Base-by-base conservation (phyloP, 2,797 vertebrate genomes). In the Sebastes elongatus region DNA sequence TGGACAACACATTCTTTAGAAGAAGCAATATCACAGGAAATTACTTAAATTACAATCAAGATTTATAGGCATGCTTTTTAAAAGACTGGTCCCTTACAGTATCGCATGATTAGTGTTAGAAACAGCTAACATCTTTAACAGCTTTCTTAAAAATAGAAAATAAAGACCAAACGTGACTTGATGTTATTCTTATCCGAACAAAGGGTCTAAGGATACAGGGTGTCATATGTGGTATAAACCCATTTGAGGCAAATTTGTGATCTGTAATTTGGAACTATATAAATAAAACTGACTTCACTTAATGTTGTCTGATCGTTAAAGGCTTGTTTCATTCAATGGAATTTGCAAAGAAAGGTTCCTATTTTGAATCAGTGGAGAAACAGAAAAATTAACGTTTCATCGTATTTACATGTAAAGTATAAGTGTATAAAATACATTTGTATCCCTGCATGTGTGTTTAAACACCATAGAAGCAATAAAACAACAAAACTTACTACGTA, bases 401-500 rank as follows among this genome's bases (percentile, higher is more conserved):
- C 20, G 0, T 4, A 10, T 18, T 6, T n/a, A 52, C 20, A 52
- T 49, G 9, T 18, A 4, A 30, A 14, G 46, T 14, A 23, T 2
- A 11, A 20, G 35, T 46, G 35, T 49, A 6, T 32, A 2, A 30
- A 33, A n/a, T 33, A 23, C 5, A 25, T 30, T 10, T 5, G 3
- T 16, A 33, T 32, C 5, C 7, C 20, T 10, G 3, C 5, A 18
- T 63, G 32, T 46, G 7, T 18, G 38, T 38, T 57, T 10, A 59
- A 42, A 60, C 32, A 32, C 32, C 11, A 14, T 7, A 16, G 35
- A 71, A 64, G 32, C 9, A 52, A 46, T 57, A 18, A 52, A 63
- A 63, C 14, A 75, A 13, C 27, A 18, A 9, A 3, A 73, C 68
- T 74, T 70, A 81, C 78, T 25, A 4, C 27, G 11, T 84, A 86